These are phyloP conservation scores for Ypsolopha scabrella DNA, from an alignment of 2,888 invertebrate species.

Conservation along the genomic window DNA sequence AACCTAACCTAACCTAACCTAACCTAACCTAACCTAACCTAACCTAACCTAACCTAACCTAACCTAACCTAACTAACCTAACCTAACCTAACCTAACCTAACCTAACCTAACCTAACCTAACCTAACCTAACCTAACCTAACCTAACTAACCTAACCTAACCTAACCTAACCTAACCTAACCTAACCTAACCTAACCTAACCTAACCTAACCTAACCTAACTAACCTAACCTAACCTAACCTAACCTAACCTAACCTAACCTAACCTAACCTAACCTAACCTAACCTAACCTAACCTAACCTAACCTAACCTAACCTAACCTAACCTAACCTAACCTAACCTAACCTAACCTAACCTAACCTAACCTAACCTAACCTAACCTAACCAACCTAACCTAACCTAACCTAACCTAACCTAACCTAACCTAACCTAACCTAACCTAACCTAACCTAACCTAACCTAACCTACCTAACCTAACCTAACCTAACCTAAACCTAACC, in stretches of 20 bases:
- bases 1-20: constrained; percentile 5
- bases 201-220: too few species aligned
- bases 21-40: too few species aligned
- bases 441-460: constrained; percentile 6
- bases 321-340: constrained; percentile 6
- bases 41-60: constrained; percentile 6
- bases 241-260: neutral
- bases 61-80: constrained; percentile 7
- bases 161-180: constrained; percentile 6
- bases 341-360: constrained; percentile 6
- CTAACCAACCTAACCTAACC: constrained; percentile 6
- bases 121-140: too few species aligned
- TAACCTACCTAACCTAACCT: too few species aligned
- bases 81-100: constrained; percentile 2
- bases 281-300: too few species aligned
- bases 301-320: constrained; percentile 2
- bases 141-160: constrained; percentile 5
- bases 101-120: constrained; percentile 6
- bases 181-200: constrained; percentile 6
- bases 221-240: constrained; percentile 2
- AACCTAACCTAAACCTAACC: too few species aligned
- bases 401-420: constrained; percentile 6
- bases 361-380: constrained; percentile 6
- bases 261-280: constrained; percentile 1
- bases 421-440: constrained; percentile 6